Conservation (phyloP, 2,113 vertebrate species). For the Paracanthobrama guichenoti region DNA sequence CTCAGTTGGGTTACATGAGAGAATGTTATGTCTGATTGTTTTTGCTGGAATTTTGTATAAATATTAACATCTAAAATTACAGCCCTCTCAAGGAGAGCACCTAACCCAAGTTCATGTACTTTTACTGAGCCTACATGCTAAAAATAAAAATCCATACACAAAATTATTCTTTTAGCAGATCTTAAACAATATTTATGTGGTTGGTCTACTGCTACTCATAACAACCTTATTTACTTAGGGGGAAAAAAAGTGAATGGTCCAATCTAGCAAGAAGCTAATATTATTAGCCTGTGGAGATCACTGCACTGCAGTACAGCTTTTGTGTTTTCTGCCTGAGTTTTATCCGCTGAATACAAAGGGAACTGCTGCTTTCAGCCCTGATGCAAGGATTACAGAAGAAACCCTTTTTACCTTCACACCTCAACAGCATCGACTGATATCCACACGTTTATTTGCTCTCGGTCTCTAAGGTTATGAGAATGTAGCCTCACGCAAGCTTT, state of each 20-base stretch:
- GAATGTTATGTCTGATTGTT: conserved; percentile 29
- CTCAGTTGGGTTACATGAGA: conserved; percentile 24
- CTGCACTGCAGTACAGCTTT: neutral
- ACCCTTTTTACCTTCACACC: conserved; percentile 13
- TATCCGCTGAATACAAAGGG: conserved; percentile 6
- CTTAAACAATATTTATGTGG: neutral
- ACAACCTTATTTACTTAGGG: neutral
- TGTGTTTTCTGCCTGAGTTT: neutral
- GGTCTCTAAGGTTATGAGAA: conserved; percentile 16
- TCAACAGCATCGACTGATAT: conserved; percentile 7
- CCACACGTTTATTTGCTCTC: conserved; percentile 36
- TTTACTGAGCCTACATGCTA: neutral
- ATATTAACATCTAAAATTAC: conserved; percentile 3
- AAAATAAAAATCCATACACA: neutral
- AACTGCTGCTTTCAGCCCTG: conserved; percentile 21
- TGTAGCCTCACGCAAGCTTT: neutral
- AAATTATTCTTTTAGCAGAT: conserved; percentile 8
- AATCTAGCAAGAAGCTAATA: neutral
- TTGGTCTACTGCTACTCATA: neutral
- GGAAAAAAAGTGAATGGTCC: neutral
- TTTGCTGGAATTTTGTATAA: neutral
- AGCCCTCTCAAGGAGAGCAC: neutral
- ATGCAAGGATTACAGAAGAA: conserved; percentile 45
- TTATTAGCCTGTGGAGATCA: conserved; percentile 1
- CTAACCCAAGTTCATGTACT: neutral